phyloP scores from a whole-genome alignment of 2,797 vertebrate genomes.

The Macropodus opercularis region DNA sequence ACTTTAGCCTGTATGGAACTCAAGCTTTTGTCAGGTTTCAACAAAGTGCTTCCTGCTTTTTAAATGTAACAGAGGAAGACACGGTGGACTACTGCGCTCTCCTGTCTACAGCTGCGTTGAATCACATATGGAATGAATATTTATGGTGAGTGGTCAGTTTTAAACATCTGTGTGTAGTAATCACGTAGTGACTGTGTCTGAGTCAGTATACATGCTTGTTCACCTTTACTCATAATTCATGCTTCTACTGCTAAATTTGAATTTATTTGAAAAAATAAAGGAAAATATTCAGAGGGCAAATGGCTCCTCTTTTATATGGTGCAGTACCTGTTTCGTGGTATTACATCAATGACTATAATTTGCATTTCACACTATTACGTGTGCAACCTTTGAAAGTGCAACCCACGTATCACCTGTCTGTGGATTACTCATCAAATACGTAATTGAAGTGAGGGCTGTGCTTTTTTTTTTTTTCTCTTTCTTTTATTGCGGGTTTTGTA shows the following conservation, averaged over 20 bases:
- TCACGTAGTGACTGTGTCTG: not conserved
- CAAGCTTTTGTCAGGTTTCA: not conserved
- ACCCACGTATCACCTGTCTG: slow-evolving; percentile 26
- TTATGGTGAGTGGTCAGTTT: slow-evolving; percentile 51
- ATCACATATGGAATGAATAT: not conserved
- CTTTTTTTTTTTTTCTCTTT: not conserved
- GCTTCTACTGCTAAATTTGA: not conserved
- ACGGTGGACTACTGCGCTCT: not conserved
- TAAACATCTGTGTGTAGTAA: slow-evolving; percentile 40
- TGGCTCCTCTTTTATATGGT: not conserved
- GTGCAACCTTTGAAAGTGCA: slow-evolving; percentile 29
- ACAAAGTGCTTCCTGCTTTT: not conserved
- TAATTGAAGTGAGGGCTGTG: not conserved
- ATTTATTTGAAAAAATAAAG: not conserved
- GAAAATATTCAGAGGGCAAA: not conserved
- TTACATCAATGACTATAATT: slow-evolving; percentile 10
- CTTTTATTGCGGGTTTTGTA: not conserved
- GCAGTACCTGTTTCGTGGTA: not conserved
- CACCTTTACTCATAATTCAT: not conserved
- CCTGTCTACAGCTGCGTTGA: slow-evolving; percentile 29
- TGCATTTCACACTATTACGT: not conserved
- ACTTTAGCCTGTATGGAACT: not conserved
- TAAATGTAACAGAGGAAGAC: slow-evolving; percentile 31
- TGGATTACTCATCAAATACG: slow-evolving; percentile 14
- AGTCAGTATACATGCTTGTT: not conserved